phyloP scores from a whole-genome alignment of 2,113 vertebrate species.

The Trogon surrucura region DNA sequence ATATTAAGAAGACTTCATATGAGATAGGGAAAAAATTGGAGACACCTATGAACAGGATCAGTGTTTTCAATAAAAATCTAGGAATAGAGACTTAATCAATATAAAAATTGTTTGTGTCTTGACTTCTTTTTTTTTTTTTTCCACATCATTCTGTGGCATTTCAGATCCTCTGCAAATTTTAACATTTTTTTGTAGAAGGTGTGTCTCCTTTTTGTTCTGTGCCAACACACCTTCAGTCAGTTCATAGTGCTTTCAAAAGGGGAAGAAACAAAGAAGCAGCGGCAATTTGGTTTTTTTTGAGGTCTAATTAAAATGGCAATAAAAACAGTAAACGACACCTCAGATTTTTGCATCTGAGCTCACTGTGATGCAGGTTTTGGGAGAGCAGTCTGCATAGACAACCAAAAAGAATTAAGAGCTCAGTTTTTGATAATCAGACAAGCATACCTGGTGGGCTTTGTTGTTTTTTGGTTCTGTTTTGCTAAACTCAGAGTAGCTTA shows the following conservation, averaged over 20 bases:
- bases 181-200: neutral
- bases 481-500: neutral
- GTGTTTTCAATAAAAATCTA: neutral
- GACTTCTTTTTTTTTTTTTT: fast-evolving
- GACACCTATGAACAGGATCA: neutral
- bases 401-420: neutral
- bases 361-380: neutral
- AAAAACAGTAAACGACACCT: neutral
- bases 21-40: neutral
- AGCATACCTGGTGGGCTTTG: neutral
- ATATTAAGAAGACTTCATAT: neutral
- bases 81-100: neutral
- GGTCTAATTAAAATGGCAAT: neutral
- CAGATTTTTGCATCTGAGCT: neutral
- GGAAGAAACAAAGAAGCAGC: neutral
- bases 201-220: neutral
- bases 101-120: neutral
- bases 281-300: neutral
- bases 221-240: neutral
- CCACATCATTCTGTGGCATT: neutral
- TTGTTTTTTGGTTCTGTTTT: neutral
- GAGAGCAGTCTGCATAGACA: neutral
- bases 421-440: neutral
- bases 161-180: neutral
- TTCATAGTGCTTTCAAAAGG: neutral